A percentile compares a stretch with the other conserved stretches of the same genome.
These are phyloP conservation scores for Trematomus bernacchii DNA, from an alignment of 2,797 vertebrate genomes.

Conservation along the genomic window DNA sequence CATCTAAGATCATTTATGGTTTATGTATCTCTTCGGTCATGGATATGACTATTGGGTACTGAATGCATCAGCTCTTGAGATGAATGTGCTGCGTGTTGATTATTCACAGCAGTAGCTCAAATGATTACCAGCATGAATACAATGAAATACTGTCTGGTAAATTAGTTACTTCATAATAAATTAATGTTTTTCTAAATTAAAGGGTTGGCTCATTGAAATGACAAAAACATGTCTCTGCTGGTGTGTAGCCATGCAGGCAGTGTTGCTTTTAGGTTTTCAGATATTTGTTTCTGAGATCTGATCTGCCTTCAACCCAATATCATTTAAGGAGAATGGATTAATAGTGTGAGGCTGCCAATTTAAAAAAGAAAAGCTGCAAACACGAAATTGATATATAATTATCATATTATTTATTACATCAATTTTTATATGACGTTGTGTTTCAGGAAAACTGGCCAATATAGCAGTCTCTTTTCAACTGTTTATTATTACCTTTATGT, in stretches of 20 bases:
- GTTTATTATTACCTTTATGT: not conserved
- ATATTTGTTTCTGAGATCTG: not conserved
- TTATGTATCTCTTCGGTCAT: slow-evolving; percentile 43
- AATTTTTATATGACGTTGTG: not conserved
- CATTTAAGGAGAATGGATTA: not conserved
- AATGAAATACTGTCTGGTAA: slow-evolving; percentile 25
- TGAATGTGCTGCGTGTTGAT: slow-evolving; percentile 42
- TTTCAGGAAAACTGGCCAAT: not conserved
- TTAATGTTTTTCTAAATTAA: slow-evolving; percentile 18
- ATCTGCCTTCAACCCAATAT: not conserved
- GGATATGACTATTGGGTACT: slow-evolving; percentile 30
- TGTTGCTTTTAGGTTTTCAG: not conserved
- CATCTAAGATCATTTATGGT: slow-evolving; percentile 25
- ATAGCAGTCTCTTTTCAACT: not conserved
- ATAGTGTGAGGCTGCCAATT: not conserved
- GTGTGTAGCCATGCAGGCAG: not conserved
- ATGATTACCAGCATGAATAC: slow-evolving; percentile 28
- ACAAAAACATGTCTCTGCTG: not conserved
- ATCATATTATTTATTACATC: not conserved
- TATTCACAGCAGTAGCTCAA: slow-evolving; percentile 49
- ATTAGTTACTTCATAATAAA: slow-evolving; percentile 19
- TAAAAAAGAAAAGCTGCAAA: not conserved
- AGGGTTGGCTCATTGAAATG: not conserved
- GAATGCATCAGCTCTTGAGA: slow-evolving; percentile 44
- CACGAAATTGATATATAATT: too few relatives aligned